Base-by-base conservation (phyloP, 2,888 invertebrate genomes). In the Agrotis clavis region DNA sequence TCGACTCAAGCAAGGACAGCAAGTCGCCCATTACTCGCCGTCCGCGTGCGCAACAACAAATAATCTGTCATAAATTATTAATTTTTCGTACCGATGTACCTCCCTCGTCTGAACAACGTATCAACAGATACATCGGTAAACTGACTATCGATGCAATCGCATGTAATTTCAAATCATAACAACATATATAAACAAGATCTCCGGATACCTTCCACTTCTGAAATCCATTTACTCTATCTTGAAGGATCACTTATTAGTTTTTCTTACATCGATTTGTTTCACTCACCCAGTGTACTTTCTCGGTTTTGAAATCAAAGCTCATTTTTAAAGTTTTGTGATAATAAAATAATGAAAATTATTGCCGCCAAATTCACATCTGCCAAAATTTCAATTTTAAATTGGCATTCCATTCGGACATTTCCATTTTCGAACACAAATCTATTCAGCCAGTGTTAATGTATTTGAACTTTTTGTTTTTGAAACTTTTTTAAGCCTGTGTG, bases 81-180 rank as follows among this genome's bases (percentile, higher is more conserved):
- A 11, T 41, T 41, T 59, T 4, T 5, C 30, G 21, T 19, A 13
- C 30, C 11, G n/a, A n/a, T 9, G 30, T 35, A 35, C 35, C 25
- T 21, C 13, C 35, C 25, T 21, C 13, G 30, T 18, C 19, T 19
- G 41, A 59, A 50, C n/a, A 13, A 60, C 13, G 7, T 4, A 30
- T 25, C 19, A 25, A 30, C 41, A 41, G 41, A 41, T 41, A 9
- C 25, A 45, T 45, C 41, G 48, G 16, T 13, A 59, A 48, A 71
- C 61, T 0, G 21, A 74, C 47, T 62, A 35, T 35, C n/a, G 5
- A n/a, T n/a, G 11, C n/a, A 14, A 3, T 47, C 30, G 53, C 30
- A 53, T 62, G 16, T 63, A 21, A 74, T 71, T 62, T 74, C 21
- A 63, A 63, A 74, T 47, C n/a, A 35, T 21, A 73, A 74, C 30